Conservation (phyloP, 2,888 invertebrate genomes). For the Ommatoiulus sabulosus region DNA sequence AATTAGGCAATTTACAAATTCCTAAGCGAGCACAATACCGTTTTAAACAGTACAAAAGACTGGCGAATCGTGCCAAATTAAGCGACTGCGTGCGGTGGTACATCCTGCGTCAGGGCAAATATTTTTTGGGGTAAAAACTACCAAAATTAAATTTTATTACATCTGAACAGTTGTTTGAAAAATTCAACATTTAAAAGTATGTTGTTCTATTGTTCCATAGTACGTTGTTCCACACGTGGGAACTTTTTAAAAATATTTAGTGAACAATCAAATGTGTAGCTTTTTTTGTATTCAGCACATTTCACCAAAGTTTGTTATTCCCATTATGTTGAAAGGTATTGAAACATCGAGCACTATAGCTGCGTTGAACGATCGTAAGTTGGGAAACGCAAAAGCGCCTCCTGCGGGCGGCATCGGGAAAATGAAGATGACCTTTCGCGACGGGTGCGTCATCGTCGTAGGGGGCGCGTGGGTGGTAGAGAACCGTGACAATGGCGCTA, state of each 20-base stretch:
- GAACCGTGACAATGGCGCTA: constrained; percentile 49
- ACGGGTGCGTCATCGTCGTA: background rate
- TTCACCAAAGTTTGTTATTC: too few relatives aligned
- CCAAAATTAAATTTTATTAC: background rate
- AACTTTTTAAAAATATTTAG: too few relatives aligned
- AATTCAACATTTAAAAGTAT: too few relatives aligned
- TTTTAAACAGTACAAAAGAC: constrained; percentile 9
- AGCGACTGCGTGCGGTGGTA: background rate
- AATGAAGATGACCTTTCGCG: background rate
- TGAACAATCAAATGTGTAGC: too few relatives aligned
- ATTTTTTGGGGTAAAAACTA: background rate
- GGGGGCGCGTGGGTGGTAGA: background rate
- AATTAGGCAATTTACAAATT: background rate
- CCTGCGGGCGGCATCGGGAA: background rate
- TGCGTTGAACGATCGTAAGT: background rate
- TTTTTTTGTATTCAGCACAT: too few relatives aligned
- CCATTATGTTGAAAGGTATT: too few relatives aligned
- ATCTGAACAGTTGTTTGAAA: too few relatives aligned
- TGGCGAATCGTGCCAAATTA: background rate
- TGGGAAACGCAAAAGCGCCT: background rate
- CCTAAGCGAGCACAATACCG: background rate
- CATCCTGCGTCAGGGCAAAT: background rate
- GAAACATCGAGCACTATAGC: too few relatives aligned
- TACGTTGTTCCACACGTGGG: too few relatives aligned
- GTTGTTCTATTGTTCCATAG: too few relatives aligned